Evolutionary conservation across 2,888 invertebrate genomes (phyloP), one percentile per base, ranked within the genome.

Genomic region (Chrysodeixis includens): DNA sequence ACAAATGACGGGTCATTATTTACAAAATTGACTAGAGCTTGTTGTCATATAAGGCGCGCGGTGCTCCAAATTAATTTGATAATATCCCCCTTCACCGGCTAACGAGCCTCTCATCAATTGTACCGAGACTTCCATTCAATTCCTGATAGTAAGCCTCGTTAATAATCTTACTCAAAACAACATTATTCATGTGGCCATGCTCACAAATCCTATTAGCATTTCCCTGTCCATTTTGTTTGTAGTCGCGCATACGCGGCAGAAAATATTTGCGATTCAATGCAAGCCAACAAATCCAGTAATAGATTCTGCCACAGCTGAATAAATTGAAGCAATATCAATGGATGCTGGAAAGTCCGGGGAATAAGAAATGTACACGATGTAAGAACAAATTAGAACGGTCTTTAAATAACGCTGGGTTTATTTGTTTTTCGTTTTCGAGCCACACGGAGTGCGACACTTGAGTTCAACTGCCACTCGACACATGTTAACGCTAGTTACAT

Each of bases 201-300:
- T 67, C 76, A 72, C 82, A 84, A 86, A 86, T 84, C 69, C 73
- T 74, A 82, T 82, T 79, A 78, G 68, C 76, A 81, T 83, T 82
- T 82, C 78, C 69, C 69, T 63, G 76, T 78, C 69, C 57, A 74
- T 73, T 75, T 67, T 65, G 67, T 68, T 78, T 74, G 73, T 71
- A 64, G 63, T 70, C 40, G 57, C 68, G 69, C 73, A 73, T 74
- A 60, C 52, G 71, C 68, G 70, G 58, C 69, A 64, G 73, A 67
- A 76, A 71, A 79, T 74, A 74, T 77, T 69, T 71, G 70, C 73
- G 64, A 81, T 76, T 83, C 72, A 73, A 79, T 79, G 74, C 74
- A 72, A 75, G 74, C 65, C 62, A 72, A 80, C 82, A 82, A 84
- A 85, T 83, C 82, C 72, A 58, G 78, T 79, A 82, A 82, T 74